phyloP scores from a whole-genome alignment of 2,797 vertebrate species.

The Lepus oiostolus region DNA sequence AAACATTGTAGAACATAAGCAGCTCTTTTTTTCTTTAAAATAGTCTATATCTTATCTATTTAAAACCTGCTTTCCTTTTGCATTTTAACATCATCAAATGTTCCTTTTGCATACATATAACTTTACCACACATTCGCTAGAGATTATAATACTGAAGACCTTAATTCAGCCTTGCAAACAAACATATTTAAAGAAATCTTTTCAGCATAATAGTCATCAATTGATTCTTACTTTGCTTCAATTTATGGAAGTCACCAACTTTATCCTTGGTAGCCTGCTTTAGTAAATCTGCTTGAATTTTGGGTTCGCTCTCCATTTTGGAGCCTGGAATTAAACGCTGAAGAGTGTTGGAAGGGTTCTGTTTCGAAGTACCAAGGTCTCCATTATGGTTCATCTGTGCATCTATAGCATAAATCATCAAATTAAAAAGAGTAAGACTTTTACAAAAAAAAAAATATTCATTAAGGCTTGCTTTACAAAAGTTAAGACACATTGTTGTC shows the following conservation, averaged over 20 bases:
- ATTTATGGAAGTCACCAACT: slow-evolving; percentile 90
- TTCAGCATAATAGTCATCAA: slow-evolving; percentile 69
- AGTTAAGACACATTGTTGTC: neutral
- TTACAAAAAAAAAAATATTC: slow-evolving; percentile 21
- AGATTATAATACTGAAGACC: slow-evolving; percentile 53
- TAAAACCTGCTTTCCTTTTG: slow-evolving; percentile 59
- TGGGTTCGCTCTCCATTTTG: slow-evolving; percentile 90
- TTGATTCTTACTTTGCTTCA: slow-evolving; percentile 95
- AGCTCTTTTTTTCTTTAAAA: slow-evolving; percentile 39
- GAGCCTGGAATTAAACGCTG: slow-evolving; percentile 90
- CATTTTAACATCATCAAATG: slow-evolving; percentile 37
- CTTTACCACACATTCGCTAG: slow-evolving; percentile 29
- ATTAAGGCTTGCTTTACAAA: neutral
- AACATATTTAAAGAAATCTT: slow-evolving; percentile 66
- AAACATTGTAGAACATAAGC: slow-evolving; percentile 42
- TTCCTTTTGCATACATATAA: slow-evolving; percentile 34
- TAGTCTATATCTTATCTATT: slow-evolving; percentile 12
- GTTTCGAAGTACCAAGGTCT: slow-evolving; percentile 87
- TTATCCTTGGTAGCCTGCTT: slow-evolving; percentile 86
- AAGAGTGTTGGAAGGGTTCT: slow-evolving; percentile 87
- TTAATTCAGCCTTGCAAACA: slow-evolving; percentile 20
- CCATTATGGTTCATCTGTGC: slow-evolving; percentile 83
- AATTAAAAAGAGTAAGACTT: slow-evolving; percentile 62
- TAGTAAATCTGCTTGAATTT: slow-evolving; percentile 87
- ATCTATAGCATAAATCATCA: slow-evolving; percentile 77